Conservation (phyloP, 1,140 invertebrate genomes). For the Megathymus violae region DNA sequence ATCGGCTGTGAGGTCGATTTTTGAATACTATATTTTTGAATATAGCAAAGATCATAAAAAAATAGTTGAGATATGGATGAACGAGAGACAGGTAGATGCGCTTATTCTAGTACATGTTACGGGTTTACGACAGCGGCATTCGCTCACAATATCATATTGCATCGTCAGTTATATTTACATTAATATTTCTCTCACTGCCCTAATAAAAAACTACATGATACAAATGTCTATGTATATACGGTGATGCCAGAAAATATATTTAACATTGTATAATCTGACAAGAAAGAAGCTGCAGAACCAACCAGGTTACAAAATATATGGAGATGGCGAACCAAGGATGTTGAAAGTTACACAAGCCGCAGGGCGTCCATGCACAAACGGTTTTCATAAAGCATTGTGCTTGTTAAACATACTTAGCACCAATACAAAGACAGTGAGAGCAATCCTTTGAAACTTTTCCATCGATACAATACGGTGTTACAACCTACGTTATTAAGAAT, state of each 20-base stretch:
- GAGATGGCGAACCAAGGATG: slow-evolving; percentile 6
- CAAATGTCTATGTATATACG: slow-evolving; percentile 1
- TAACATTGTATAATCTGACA: slow-evolving; percentile 2
- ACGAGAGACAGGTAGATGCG: slow-evolving; percentile 36
- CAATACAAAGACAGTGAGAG: slow-evolving; percentile 73
- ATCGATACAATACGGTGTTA: slow-evolving; percentile 64
- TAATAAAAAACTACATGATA: slow-evolving; percentile 35
- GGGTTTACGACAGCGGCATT: slow-evolving; percentile 55
- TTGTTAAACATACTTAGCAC: slow-evolving; percentile 55
- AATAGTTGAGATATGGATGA: too few species aligned
- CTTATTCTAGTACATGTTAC: slow-evolving; percentile 42
- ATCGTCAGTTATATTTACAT: slow-evolving; percentile 68
- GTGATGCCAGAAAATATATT: background rate
- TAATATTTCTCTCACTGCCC: slow-evolving; percentile 65
- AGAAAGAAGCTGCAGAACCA: slow-evolving; percentile 1
- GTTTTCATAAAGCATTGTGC: too few species aligned
- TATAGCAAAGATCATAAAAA: too few species aligned
- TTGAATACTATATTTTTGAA: too few species aligned
- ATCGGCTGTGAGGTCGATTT: too few species aligned
- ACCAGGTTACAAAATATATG: background rate
- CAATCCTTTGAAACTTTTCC: slow-evolving; percentile 71
- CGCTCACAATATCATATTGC: slow-evolving; percentile 54
- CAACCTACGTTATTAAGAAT: slow-evolving; percentile 66
- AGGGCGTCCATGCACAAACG: too few species aligned
- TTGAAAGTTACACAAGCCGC: too few species aligned